Percentiles rank a stretch among this genome's conserved stretches.
phyloP scores from a whole-genome alignment of 1,140 invertebrate genomes.

The Meloidogyne exigua region DNA sequence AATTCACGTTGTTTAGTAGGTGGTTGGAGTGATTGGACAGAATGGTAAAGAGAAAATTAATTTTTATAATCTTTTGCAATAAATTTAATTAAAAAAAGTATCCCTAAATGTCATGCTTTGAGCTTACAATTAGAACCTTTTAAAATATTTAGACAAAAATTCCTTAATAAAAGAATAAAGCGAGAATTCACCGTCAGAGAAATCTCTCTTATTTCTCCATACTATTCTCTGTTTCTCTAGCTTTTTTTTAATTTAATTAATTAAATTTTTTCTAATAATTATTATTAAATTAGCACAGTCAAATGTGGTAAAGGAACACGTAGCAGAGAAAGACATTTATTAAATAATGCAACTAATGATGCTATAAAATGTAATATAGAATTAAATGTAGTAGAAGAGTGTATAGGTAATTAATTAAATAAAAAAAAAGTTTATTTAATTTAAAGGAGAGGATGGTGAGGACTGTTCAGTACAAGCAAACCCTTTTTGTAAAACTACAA shows the following conservation, averaged over 20 bases:
- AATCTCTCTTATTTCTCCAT: slow-evolving; percentile 46
- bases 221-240: no score
- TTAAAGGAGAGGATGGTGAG: slow-evolving; percentile 56
- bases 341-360: slow-evolving; percentile 67
- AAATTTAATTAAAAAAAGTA: no score
- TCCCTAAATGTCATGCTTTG: no score
- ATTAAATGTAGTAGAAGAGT: slow-evolving; percentile 65
- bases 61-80: no score
- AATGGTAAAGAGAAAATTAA: slow-evolving; percentile 73
- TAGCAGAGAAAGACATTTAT: slow-evolving; percentile 66
- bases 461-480: slow-evolving; percentile 59
- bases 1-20: slow-evolving; percentile 67
- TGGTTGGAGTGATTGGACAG: slow-evolving; percentile 71
- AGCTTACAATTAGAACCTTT: no score
- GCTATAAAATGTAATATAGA: slow-evolving; percentile 47
- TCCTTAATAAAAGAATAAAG: no score
- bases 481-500: slow-evolving; percentile 68
- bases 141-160: no score
- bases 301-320: slow-evolving; percentile 69
- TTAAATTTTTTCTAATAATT: no score
- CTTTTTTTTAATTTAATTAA: no score
- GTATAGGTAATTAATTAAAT: slow-evolving; percentile 61
- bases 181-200: no score
- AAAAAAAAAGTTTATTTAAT: slow-evolving; percentile 4
- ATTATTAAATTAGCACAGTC: slow-evolving; percentile 64